A percentile compares a stretch with the other conserved stretches of the same genome.
Evolutionary conservation across 1,140 invertebrate genomes (phyloP).

Genomic region (Caerostris darwini): DNA sequence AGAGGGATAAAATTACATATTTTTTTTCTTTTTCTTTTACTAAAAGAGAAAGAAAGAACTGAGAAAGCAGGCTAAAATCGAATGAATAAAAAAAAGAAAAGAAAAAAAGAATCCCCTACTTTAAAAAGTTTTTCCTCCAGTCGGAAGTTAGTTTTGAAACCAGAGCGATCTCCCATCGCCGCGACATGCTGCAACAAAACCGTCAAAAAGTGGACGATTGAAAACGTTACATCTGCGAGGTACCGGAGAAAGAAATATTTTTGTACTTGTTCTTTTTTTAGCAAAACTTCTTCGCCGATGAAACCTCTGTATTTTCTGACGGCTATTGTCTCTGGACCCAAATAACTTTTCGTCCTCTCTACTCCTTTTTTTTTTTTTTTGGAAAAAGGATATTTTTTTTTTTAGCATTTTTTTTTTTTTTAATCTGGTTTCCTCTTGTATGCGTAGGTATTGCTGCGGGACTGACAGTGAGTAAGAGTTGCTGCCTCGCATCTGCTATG

Average conservation of each 20-base stretch:
- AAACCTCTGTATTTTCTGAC: conserved; percentile 1
- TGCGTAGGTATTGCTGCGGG: neutral
- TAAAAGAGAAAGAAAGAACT: too few species aligned
- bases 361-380: conserved; percentile 16
- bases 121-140: conserved; percentile 27
- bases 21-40: too few species aligned
- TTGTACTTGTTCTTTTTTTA: conserved; percentile 26
- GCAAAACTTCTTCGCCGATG: neutral
- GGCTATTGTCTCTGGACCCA: conserved; percentile 65
- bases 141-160: conserved; percentile 49
- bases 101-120: neutral
- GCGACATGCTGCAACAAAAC: conserved; percentile 40
- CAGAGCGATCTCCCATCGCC: conserved; percentile 20
- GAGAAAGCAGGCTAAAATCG: too few species aligned
- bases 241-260: conserved; percentile 10
- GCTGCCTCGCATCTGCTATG: neutral
- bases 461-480: neutral
- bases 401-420: neutral
- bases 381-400: neutral
- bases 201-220: conserved; percentile 50
- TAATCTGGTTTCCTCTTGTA: neutral
- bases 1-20: too few species aligned
- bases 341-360: conserved; percentile 58
- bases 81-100: too few species aligned
- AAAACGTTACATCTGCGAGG: conserved; percentile 27